Percentiles rank a stretch among this genome's conserved stretches.
These are phyloP conservation scores for Neocloeon triangulifer DNA, from an alignment of 1,140 invertebrate species.

Conservation along the genomic window DNA sequence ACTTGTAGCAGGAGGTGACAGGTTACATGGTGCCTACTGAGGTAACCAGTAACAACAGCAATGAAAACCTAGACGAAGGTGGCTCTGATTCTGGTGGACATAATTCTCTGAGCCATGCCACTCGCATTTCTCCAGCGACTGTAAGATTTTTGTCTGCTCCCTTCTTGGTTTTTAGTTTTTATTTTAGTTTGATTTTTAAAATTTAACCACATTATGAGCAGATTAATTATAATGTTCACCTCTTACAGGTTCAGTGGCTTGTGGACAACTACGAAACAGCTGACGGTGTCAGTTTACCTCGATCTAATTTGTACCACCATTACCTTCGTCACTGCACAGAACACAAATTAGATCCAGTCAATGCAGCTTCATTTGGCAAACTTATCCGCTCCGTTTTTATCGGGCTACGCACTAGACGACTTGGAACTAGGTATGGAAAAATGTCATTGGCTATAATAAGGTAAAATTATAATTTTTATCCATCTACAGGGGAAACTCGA, in stretches of 20 bases:
- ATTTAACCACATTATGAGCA: not conserved
- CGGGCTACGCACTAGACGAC: slow-evolving; percentile 72
- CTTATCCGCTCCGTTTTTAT: slow-evolving; percentile 94
- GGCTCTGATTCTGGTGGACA: slow-evolving; percentile 23
- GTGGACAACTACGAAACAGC: slow-evolving; percentile 96
- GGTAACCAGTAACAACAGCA: slow-evolving; percentile 33
- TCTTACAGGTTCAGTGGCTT: slow-evolving; percentile 76
- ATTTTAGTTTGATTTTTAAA: slow-evolving; percentile 4
- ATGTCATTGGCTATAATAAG: not conserved
- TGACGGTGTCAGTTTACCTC: slow-evolving; percentile 87
- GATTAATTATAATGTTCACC: not conserved
- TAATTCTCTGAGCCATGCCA: slow-evolving; percentile 53
- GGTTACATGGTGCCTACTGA: slow-evolving; percentile 32
- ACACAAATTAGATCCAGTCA: slow-evolving; percentile 89
- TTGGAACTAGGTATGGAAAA: slow-evolving; percentile 59
- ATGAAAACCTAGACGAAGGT: slow-evolving; percentile 23
- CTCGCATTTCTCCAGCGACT: slow-evolving; percentile 67
- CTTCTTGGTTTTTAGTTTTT: slow-evolving; percentile 13
- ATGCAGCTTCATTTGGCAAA: slow-evolving; percentile 98
- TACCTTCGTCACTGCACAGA: slow-evolving; percentile 88
- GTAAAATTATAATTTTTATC: not conserved
- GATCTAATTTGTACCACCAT: slow-evolving; percentile 91
- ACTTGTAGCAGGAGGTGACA: slow-evolving; percentile 16
- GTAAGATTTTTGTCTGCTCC: slow-evolving; percentile 37
- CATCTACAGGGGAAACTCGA: slow-evolving; percentile 77